Percentiles rank a stretch among this genome's conserved stretches.
Evolutionary conservation across 2,888 invertebrate species (phyloP).

Genomic region (Acholoe squamosa): DNA sequence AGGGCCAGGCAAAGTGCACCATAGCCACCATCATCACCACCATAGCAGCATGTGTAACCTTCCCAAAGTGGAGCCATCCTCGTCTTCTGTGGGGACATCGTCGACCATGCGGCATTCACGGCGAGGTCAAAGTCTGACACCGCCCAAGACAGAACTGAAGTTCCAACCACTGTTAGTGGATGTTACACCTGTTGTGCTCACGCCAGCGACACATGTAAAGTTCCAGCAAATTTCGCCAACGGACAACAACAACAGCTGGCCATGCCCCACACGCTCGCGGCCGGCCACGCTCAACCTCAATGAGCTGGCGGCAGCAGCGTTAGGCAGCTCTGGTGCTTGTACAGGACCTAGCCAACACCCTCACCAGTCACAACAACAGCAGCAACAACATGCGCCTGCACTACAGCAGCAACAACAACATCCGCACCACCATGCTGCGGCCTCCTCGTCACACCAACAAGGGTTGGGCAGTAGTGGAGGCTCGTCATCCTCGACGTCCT

Average conservation of each 20-base stretch:
- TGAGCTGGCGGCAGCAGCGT: slow-evolving; percentile 21
- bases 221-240: slow-evolving; percentile 62
- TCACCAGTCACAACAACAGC: slow-evolving; percentile 10
- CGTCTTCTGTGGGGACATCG: neutral
- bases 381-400: slow-evolving; percentile 26
- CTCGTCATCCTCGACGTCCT: neutral
- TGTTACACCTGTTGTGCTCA: slow-evolving; percentile 20
- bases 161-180: slow-evolving; percentile 52
- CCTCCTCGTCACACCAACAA: neutral
- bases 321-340: slow-evolving; percentile 48
- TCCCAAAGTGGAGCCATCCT: slow-evolving; percentile 49
- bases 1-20: slow-evolving; percentile 58
- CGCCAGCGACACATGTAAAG: slow-evolving; percentile 40
- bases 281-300: slow-evolving; percentile 60
- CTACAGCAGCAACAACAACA: neutral
- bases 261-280: slow-evolving; percentile 41
- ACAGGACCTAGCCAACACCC: slow-evolving; percentile 12
- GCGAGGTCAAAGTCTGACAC: slow-evolving; percentile 44
- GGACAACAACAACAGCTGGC: slow-evolving; percentile 61
- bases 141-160: slow-evolving; percentile 56
- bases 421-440: neutral
- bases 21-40: slow-evolving; percentile 63
- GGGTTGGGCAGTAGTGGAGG: neutral
- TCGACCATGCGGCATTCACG: neutral
- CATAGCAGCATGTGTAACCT: slow-evolving; percentile 58